Evolutionary conservation across 1,140 invertebrate genomes (phyloP), one percentile per base, ranked within the genome.

Genomic region (Cydia amplana): DNA sequence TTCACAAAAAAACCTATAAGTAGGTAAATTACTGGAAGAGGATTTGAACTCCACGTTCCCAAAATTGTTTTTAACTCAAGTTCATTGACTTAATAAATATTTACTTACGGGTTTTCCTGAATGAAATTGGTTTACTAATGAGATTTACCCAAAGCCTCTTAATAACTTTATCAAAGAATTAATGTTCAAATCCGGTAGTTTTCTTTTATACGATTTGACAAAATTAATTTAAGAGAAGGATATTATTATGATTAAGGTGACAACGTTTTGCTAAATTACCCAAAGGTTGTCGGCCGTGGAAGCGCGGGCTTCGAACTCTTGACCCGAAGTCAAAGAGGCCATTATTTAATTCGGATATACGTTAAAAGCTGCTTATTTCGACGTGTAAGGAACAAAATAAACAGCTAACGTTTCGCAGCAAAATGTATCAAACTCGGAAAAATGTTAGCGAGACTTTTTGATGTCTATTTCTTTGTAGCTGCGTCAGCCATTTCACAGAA

Each of bases 241-340:
- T 10, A 14, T 67, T 43, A 70, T 43, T 18, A 70, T 9, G 36
- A 70, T 70, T 70, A 18, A 40, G 65, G 65, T 70, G 65, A 70
- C 65, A 36, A 36, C 14, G 65, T 76, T 78, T 82, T 78, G 77
- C 77, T 79, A 80, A 79, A 80, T 79, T 78, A 73, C 75, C 65
- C 32, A 28, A 77, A 76, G 85, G 85, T 85, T 79, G 79, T 83
- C 79, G 82, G 72, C 81, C 80, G 74, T 67, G 12, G 32, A 60
- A 60, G 75, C 43, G 72, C 79, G 83, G 76, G 82, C 80, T 78
- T 80, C 80, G 80, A 84, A 83, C 83, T 77, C 73, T 81, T 79
- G 82, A 82, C 78, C 83, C 75, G 74, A 72, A 77, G 80, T 84
- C 81, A 84, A 79, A 84, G 79, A 73, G 76, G 78, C 78, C 82